Base-by-base conservation (phyloP, 2,113 vertebrate species). In the Macquaria australasica region DNA sequence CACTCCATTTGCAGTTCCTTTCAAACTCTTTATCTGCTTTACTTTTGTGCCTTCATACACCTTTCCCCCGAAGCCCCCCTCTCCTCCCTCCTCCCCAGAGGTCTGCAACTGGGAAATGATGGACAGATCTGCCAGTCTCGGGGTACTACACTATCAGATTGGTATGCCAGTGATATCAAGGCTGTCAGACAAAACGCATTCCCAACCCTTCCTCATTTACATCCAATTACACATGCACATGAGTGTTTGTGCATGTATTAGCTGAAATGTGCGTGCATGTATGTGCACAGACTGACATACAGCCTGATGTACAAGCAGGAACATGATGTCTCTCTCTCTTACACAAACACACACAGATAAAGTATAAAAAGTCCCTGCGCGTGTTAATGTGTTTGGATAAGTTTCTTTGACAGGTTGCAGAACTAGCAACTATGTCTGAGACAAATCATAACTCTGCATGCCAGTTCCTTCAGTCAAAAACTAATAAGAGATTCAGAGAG, bases 401-500 rank as follows among this genome's bases (percentile, higher is more conserved):
- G 43, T 89, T 79, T 82, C 58, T 85, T 58, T 87, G 88, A 87
- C 83, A 90, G 80, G 68, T 21, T 83, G 74, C 78, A 87, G 69
- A 79, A 82, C 23, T 69, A 73, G 72, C 79, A 80, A 59, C 71
- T 74, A 71, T 39, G 64, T 77, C 69, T 69, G 72, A 87, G 79
- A 71, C 50, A 77, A 81, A 78, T 80, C 48, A 56, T 82, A 79
- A 60, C 59, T 48, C 69, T 63, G 70, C 70, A 78, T 66, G 45
- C 48, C 73, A 77, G 41, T 48, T 69, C 59, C 9, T 85, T 82
- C 59, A 79, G 50, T 89, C 73, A 87, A 82, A 91, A 87, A 81
- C 87, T 64, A 90, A 89, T 86, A 87, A 87, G 87, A 88, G 77
- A 89, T 86, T 84, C 85, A 84, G 78, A 90, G 69, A 59, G 23